Evolutionary conservation across 1,140 invertebrate genomes (phyloP), one percentile per base, ranked within the genome.

Genomic region (Drosophila pachea): DNA sequence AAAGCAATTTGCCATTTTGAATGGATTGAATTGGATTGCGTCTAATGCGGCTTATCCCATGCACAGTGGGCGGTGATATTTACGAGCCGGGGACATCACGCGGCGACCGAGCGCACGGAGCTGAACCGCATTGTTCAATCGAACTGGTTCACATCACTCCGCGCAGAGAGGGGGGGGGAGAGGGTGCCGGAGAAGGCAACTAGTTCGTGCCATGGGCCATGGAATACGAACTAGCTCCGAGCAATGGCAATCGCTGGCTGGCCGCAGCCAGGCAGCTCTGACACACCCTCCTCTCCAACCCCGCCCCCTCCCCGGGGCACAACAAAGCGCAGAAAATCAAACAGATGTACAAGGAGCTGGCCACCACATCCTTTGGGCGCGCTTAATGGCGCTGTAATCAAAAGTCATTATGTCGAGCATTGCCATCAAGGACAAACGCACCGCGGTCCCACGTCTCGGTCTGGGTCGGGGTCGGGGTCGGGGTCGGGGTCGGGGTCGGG

Each of bases 331-430:
- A 16, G 6, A 55, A 84, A 84, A 81, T 86, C 73, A 74, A 82
- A 81, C 81, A 84, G 81, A 84, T 84, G 81, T 81, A 68, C 76
- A 73, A 75, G 75, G 50, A 82, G 79, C 66, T 67, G 35, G 7
- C 6, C 40, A 43, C 42, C 50, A 50, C 62, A 76, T 36, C 43
- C 45, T 35, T 67, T 65, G 61, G 68, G 53, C 66, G 56, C 75
- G 71, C 76, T 69, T 84, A 86, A 86, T 86, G 82, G 82, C 82
- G 82, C 82, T 76, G 68, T 81, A 84, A 84, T 84, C 81, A 84
- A 66, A 84, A 84, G 81, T 84, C 81, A 84, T 84, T 86, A 84
- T 84, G 63, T 81, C 67, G 64, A 52, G 83, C 66, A 69, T 60
- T 56, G 64, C 42, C 79, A 78, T 74, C 78, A 83, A 83, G 81